These are phyloP conservation scores for Peromyscus polionotus DNA, from an alignment of 2,113 vertebrate species.

Conservation along the genomic window DNA sequence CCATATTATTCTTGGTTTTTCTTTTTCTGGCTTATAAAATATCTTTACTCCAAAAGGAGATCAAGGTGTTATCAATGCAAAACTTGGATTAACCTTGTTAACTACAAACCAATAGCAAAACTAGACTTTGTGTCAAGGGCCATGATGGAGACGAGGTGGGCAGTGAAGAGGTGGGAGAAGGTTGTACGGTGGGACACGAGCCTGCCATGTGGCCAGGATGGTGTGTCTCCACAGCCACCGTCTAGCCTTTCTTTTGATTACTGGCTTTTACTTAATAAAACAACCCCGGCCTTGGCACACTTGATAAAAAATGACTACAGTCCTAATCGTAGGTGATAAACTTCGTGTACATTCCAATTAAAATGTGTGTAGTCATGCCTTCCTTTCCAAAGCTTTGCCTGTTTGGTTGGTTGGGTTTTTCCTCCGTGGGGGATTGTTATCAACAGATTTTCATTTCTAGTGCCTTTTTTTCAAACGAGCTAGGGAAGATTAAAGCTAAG, in stretches of 20 bases:
- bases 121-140: background rate
- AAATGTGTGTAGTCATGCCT: background rate
- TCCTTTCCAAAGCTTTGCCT: background rate
- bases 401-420: background rate
- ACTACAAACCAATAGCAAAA: background rate
- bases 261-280: conserved; percentile 53
- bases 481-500: conserved; percentile 49
- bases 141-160: no score
- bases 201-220: background rate
- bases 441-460: background rate
- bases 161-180: background rate
- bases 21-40: background rate
- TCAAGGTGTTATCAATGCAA: background rate
- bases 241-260: background rate
- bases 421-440: background rate
- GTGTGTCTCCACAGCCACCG: background rate
- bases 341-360: conserved; percentile 34
- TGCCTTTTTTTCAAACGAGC: background rate
- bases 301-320: background rate
- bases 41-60: background rate
- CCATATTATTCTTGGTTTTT: background rate
- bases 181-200: accelerated
- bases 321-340: background rate
- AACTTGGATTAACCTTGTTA: background rate
- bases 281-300: background rate